phyloP scores from a whole-genome alignment of 2,888 invertebrate species.

The Nomada goodeniana region DNA sequence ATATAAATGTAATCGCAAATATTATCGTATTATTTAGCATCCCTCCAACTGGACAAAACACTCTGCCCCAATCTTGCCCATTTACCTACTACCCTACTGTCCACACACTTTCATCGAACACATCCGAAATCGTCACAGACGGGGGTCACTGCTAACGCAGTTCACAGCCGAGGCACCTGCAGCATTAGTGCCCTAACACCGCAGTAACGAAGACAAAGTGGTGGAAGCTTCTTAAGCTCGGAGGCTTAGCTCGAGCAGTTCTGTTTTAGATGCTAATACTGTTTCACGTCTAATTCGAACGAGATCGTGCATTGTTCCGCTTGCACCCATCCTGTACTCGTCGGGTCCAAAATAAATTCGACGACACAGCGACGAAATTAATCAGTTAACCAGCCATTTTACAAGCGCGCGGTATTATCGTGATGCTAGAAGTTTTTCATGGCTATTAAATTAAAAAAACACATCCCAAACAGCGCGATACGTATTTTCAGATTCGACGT shows the following conservation, averaged over 20 bases:
- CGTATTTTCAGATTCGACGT: no score
- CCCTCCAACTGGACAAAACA: not conserved
- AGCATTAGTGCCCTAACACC: slow-evolving; percentile 1
- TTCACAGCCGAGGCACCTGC: slow-evolving; percentile 1
- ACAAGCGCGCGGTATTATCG: not conserved
- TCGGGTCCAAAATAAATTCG: not conserved
- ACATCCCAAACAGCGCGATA: no score
- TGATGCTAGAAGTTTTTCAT: no score
- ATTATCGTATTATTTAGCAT: no score
- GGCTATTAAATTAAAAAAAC: no score
- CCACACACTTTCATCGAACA: not conserved
- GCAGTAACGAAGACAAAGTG: slow-evolving; percentile 32
- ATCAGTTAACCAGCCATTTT: not conserved
- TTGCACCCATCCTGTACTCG: not conserved
- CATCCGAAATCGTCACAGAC: slow-evolving; percentile 9
- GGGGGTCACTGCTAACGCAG: slow-evolving; percentile 20
- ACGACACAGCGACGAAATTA: slow-evolving; percentile 19
- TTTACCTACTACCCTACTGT: slow-evolving; percentile 19
- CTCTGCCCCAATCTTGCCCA: not conserved
- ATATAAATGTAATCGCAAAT: no score
- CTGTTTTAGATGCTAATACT: slow-evolving; percentile 28
- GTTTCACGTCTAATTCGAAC: slow-evolving; percentile 12
- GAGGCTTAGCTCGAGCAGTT: slow-evolving; percentile 21
- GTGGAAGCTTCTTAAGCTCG: slow-evolving; percentile 17
- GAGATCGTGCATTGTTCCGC: slow-evolving; percentile 11